Percentiles rank a stretch among this genome's conserved stretches.
These are phyloP conservation scores for Promerops cafer DNA, from an alignment of 2,113 vertebrate species.

Conservation along the genomic window DNA sequence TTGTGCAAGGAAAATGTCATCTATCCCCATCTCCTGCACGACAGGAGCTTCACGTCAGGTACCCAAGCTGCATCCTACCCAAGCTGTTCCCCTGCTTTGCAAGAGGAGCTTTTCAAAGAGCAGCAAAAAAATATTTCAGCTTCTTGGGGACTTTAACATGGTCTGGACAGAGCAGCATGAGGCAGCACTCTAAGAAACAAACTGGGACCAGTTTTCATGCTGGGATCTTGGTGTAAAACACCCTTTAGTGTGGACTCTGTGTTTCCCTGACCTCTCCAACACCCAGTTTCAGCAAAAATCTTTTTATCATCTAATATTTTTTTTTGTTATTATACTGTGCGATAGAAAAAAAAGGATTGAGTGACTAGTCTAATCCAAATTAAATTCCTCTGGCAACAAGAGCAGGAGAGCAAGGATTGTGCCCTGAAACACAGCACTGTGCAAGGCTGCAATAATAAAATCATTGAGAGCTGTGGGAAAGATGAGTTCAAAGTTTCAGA, in stretches of 20 bases:
- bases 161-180: neutral
- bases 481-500: neutral
- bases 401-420: neutral
- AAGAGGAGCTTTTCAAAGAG: neutral
- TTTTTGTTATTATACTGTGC: neutral
- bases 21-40: neutral
- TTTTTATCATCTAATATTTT: neutral
- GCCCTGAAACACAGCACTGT: neutral
- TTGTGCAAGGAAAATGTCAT: neutral
- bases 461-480: neutral
- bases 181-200: neutral
- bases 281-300: neutral
- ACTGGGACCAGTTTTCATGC: neutral
- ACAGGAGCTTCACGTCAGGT: neutral
- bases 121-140: neutral
- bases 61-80: neutral
- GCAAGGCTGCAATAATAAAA: neutral
- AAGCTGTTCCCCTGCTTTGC: neutral
- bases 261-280: neutral
- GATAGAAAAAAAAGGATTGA: neutral
- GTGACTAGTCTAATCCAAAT: neutral
- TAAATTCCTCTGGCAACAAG: neutral
- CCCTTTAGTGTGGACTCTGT: rapidly evolving
- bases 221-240: neutral
- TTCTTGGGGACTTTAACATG: neutral